Percentiles rank a stretch among this genome's conserved stretches.
Conservation (phyloP, 2,113 vertebrate genomes). For the Murina feae region DNA sequence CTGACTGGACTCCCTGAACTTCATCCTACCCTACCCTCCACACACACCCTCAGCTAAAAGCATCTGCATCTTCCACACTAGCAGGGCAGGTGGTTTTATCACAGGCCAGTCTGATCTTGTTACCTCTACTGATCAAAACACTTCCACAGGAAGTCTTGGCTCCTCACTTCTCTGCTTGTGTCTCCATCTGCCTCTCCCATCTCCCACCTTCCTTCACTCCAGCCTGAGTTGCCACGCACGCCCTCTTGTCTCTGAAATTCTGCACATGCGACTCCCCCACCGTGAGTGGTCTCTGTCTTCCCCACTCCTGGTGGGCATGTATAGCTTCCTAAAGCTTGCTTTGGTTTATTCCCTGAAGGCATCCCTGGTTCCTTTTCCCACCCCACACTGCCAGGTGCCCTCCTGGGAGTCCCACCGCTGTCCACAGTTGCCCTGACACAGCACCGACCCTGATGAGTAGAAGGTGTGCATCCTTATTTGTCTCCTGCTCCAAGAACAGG, state of each 20-base stretch:
- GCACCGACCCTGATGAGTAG: background rate
- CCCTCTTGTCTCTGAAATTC: background rate
- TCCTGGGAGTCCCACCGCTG: background rate
- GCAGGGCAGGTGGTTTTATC: background rate
- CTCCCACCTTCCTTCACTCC: background rate
- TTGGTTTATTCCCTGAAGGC: background rate
- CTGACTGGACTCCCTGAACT: background rate
- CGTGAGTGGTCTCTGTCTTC: background rate
- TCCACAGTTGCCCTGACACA: background rate
- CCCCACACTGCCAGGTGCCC: background rate
- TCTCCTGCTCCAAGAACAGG: background rate
- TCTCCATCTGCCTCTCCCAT: background rate
- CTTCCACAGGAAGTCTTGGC: background rate
- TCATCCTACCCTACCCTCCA: background rate
- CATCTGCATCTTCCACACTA: background rate
- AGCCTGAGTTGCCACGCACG: background rate
- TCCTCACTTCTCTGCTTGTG: background rate
- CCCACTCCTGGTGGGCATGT: too few species aligned
- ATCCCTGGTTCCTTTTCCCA: background rate
- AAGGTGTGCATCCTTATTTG: background rate
- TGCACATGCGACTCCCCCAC: background rate
- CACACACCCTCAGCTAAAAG: background rate
- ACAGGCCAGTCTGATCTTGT: background rate
- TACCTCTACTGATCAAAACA: background rate
- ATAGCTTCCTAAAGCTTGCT: background rate